Percentiles rank a stretch among this genome's conserved stretches.
Conservation (phyloP, 2,888 invertebrate genomes). For the Hetaerina titia region DNA sequence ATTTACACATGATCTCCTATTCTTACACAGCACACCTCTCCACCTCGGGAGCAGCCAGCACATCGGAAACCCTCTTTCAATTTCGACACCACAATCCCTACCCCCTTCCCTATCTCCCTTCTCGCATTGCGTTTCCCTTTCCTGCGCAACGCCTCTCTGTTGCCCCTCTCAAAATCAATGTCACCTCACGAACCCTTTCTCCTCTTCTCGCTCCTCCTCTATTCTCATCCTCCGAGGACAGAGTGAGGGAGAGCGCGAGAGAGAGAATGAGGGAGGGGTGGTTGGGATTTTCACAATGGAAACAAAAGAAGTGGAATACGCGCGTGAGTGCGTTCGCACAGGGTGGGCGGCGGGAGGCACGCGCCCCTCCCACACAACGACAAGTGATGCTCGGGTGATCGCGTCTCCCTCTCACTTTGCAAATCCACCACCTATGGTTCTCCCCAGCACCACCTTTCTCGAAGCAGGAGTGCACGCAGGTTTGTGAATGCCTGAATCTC, state of each 20-base stretch:
- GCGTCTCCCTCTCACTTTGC: neutral
- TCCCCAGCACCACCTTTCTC: neutral
- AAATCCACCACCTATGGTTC: neutral
- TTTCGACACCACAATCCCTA: neutral
- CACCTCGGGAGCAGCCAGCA: neutral
- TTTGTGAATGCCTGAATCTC: neutral
- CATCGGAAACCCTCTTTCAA: neutral
- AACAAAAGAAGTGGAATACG: neutral
- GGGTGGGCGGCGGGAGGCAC: neutral
- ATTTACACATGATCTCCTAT: neutral
- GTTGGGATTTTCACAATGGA: neutral
- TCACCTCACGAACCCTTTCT: neutral
- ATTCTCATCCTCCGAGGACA: neutral
- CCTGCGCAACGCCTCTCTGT: neutral
- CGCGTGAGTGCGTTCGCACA: neutral
- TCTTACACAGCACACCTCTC: neutral
- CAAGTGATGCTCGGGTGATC: neutral
- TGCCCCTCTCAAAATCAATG: constrained; percentile 14
- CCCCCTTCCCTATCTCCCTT: neutral
- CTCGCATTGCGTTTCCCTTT: neutral
- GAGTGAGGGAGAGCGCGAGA: neutral
- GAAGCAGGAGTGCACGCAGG: neutral
- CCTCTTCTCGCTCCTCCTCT: too few species aligned
- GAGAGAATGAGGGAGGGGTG: neutral
- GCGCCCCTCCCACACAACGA: neutral